Evolutionary conservation across 2,797 vertebrate species (phyloP), one percentile per base, ranked within the genome.

Genomic region (Remorina albescens): DNA sequence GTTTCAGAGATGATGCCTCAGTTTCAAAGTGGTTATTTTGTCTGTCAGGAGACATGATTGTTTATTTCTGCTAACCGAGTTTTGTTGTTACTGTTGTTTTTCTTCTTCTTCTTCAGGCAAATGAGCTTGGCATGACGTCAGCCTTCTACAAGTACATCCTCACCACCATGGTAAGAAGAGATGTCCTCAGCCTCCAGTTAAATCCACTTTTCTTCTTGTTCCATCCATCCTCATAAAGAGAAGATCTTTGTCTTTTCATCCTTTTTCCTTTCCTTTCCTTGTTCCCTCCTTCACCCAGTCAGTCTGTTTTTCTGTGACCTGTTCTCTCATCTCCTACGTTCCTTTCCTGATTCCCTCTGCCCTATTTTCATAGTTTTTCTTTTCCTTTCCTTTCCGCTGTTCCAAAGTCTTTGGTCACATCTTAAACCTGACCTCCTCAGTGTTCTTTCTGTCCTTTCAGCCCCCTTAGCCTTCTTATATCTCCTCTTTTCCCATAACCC

Each of bases 111-210:
- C 18, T 11, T n/a, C 86, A 96, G 96, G 96, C 96, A 4, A 95
- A 94, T 0, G 96, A 96, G 87, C 75, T 97, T 69, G 95, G 96
- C 51, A 97, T 97, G 96, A 96, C 92, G 2, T 96, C 96, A 3
- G 93, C 95, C 0, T 96, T 96, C 92, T 96, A 97, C 88, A 96
- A 96, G 83, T 96, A 96, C 90, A 96, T 96, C 89, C 94, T 96
- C 80, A 96, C 96, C 64, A 96, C 96, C 61, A 96, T 96, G 95
- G 96, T 96, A 81, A 89, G 87, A 74, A n/a, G n/a, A n/a, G n/a
- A n/a, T n/a, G n/a, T n/a, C n/a, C n/a, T n/a, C n/a, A n/a, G n/a
- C n/a, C n/a, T n/a, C n/a, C n/a, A n/a, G n/a, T n/a, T n/a, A n/a
- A n/a, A n/a, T 36, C 34, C 7, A 11, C 32, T 42, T 26, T 8